phyloP scores from a whole-genome alignment of 64 coral and sea anemone genomes.

The Montipora sp. region DNA sequence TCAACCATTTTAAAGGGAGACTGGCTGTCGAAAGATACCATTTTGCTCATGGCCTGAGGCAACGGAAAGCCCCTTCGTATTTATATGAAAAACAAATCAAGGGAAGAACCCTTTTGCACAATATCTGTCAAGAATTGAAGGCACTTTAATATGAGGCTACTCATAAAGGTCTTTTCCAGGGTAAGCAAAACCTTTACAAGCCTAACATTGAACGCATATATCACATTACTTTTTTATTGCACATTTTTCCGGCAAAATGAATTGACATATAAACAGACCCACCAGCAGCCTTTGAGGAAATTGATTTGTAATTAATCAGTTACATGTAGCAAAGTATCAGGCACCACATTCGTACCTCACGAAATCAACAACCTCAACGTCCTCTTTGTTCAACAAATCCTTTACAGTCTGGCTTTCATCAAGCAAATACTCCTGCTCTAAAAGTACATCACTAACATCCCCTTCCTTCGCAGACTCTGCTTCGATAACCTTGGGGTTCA shows the following conservation, averaged over 20 bases:
- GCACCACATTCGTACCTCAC: slow-evolving; percentile 89
- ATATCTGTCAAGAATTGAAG: too few relatives aligned
- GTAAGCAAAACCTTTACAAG: too few relatives aligned
- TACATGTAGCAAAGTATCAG: neutral
- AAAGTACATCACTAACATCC: slow-evolving; percentile 67
- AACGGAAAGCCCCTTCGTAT: too few relatives aligned
- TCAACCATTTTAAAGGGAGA: too few relatives aligned
- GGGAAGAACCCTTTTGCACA: too few relatives aligned
- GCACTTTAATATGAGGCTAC: too few relatives aligned
- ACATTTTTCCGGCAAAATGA: neutral
- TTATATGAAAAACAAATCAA: too few relatives aligned
- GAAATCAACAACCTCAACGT: slow-evolving; percentile 86
- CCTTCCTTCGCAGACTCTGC: neutral
- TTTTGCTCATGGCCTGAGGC: too few relatives aligned
- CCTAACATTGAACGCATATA: too few relatives aligned
- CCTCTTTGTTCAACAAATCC: slow-evolving; percentile 72
- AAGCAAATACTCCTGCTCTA: slow-evolving; percentile 91
- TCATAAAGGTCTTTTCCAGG: too few relatives aligned
- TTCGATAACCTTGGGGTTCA: slow-evolving; percentile 68
- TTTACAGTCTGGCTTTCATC: slow-evolving; percentile 75
- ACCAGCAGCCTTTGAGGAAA: neutral
- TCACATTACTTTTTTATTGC: neutral
- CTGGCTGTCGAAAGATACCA: too few relatives aligned
- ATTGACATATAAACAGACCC: neutral
- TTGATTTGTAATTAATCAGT: neutral